Conservation (phyloP, 2,113 vertebrate genomes). For the Strix aluco region DNA sequence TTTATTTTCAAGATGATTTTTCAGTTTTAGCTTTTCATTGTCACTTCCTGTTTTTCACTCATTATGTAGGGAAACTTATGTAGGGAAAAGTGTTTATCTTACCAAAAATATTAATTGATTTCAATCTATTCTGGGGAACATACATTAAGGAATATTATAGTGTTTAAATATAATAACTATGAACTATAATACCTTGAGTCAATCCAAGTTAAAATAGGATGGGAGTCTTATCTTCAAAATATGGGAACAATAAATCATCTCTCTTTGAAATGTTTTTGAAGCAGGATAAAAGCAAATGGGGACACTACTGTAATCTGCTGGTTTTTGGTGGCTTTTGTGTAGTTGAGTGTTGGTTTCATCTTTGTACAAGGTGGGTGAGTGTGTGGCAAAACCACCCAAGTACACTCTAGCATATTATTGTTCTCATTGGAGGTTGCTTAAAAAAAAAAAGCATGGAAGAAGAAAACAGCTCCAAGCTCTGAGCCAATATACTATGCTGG, state of each 20-base stretch:
- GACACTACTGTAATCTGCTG: neutral
- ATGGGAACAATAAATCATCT: neutral
- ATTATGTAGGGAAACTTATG: neutral
- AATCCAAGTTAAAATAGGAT: neutral
- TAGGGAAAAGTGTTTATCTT: neutral
- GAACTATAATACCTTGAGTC: neutral
- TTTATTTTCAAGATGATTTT: neutral
- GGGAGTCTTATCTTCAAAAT: neutral
- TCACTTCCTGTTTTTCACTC: neutral
- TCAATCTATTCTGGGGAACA: neutral
- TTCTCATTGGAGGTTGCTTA: neutral
- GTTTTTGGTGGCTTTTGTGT: neutral
- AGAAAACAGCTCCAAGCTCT: neutral
- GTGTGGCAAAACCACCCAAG: neutral
- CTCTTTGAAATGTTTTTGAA: neutral
- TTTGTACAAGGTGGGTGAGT: neutral
- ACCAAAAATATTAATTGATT: neutral
- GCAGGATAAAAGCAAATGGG: neutral
- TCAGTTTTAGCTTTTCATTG: neutral
- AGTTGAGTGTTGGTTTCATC: neutral
- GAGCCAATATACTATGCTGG: neutral
- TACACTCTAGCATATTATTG: neutral
- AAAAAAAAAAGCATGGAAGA: neutral
- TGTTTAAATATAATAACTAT: neutral
- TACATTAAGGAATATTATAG: neutral